Conservation (phyloP, 2,113 vertebrate genomes). For the Mustela lutreola region DNA sequence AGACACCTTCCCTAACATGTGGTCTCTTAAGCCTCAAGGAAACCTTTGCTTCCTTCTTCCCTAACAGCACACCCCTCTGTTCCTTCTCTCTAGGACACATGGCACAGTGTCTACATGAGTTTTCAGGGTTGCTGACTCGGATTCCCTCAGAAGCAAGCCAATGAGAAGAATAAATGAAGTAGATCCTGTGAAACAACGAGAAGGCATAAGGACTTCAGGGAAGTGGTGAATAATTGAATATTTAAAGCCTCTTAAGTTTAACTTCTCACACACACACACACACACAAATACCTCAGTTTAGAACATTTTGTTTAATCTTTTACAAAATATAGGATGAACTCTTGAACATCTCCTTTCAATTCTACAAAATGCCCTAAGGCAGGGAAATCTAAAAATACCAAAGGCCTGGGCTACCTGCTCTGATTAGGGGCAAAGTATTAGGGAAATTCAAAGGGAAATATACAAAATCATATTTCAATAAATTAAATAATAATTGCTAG, state of each 20-base stretch:
- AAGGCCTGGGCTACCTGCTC: neutral
- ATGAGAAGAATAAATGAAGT: neutral
- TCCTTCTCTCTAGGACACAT: neutral
- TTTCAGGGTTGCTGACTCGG: neutral
- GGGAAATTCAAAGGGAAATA: neutral
- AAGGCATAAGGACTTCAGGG: neutral
- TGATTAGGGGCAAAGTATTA: neutral
- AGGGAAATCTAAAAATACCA: neutral
- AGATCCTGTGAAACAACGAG: neutral
- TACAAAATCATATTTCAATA: neutral
- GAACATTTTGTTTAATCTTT: neutral
- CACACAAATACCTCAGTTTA: neutral
- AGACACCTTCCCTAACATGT: neutral
- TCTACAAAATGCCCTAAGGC: neutral
- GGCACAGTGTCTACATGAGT: neutral
- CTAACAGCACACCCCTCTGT: accelerated
- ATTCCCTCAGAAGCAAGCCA: neutral
- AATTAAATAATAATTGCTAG: neutral
- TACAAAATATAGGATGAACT: neutral
- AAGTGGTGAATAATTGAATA: neutral
- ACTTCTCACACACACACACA: neutral
- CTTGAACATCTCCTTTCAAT: neutral
- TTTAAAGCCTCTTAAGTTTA: neutral
- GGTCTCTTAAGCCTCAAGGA: neutral
- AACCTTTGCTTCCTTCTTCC: neutral